Evolutionary conservation across 1,140 invertebrate species (phyloP).

Genomic region (Chlorops oryzae): DNA sequence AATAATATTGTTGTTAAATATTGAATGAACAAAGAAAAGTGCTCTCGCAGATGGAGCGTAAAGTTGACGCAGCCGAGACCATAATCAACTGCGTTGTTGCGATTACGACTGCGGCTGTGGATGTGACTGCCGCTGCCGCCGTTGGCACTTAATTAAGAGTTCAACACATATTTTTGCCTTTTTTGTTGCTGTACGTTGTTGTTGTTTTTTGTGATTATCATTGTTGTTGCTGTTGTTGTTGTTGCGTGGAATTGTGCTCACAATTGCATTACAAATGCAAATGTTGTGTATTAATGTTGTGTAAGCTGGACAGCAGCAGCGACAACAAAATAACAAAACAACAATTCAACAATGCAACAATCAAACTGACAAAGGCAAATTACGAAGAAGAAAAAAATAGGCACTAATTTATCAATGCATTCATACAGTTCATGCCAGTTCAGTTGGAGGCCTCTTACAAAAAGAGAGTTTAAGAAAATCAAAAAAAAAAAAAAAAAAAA

Average conservation of each 20-base stretch:
- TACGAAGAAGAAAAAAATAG: no score
- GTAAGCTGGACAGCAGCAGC: constrained; percentile 10
- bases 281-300: constrained; percentile 9
- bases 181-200: constrained; percentile 6
- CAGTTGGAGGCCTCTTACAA: constrained; percentile 1
- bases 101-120: not conserved
- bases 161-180: no score
- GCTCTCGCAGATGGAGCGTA: no score
- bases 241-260: constrained; percentile 9
- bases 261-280: constrained; percentile 10
- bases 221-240: no score
- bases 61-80: no score
- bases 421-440: not conserved
- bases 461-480: no score
- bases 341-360: no score
- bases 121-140: not conserved
- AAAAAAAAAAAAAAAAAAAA: no score
- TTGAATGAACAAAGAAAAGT: no score
- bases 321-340: no score
- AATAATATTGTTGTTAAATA: no score
- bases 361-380: no score
- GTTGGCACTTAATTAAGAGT: constrained; percentile 10
- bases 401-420: not conserved
- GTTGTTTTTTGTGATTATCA: not conserved
- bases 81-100: not conserved